Evolutionary conservation across 2,888 invertebrate species (phyloP).

Genomic region (Leptopilina syphax): DNA sequence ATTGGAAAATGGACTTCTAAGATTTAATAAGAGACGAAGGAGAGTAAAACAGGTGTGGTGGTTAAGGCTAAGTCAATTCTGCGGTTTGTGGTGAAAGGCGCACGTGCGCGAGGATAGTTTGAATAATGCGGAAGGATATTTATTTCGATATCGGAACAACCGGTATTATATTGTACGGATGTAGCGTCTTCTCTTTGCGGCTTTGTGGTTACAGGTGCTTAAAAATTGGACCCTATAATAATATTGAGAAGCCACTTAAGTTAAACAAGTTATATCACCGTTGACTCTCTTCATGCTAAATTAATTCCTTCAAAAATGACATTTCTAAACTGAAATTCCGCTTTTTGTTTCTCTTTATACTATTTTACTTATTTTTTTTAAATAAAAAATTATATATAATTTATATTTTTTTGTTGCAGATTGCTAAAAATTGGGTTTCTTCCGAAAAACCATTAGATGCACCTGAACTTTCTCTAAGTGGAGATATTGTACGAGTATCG

Average conservation of each 20-base stretch:
- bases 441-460: constrained; percentile 79
- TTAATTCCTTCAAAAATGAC: neutral
- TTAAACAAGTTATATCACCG: neutral
- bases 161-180: constrained; percentile 61
- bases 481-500: constrained; percentile 80
- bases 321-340: neutral
- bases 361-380: no score
- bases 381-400: no score
- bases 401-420: constrained; percentile 68
- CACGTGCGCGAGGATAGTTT: constrained; percentile 56
- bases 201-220: constrained; percentile 65
- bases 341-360: no score
- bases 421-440: constrained; percentile 82
- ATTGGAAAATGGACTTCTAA: neutral
- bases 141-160: constrained; percentile 56
- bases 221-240: constrained; percentile 50
- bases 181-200: constrained; percentile 62
- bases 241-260: constrained; percentile 75
- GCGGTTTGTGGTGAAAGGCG: constrained; percentile 57
- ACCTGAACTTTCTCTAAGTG: constrained; percentile 76
- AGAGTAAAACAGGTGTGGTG: constrained; percentile 31
- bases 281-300: neutral
- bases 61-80: constrained; percentile 52
- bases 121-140: constrained; percentile 57
- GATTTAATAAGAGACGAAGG: constrained; percentile 16